Evolutionary conservation across 2,888 invertebrate species (phyloP).

Genomic region (Hoplodrina blanda): DNA sequence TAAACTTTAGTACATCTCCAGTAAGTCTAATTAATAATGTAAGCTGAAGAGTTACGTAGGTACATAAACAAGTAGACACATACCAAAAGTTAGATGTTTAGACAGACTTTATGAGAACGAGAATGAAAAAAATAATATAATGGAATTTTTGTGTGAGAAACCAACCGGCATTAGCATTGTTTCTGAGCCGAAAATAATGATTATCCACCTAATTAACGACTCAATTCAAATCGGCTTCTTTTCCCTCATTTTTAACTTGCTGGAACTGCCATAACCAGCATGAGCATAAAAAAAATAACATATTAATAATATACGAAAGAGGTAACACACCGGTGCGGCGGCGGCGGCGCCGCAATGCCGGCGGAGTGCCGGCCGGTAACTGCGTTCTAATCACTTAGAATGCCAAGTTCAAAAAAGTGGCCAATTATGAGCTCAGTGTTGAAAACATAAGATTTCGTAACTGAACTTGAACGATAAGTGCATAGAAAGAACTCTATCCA

Average conservation of each 20-base stretch:
- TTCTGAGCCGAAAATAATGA: background rate
- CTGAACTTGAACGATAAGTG: constrained; percentile 18
- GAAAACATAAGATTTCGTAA: constrained; percentile 41
- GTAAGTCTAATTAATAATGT: background rate
- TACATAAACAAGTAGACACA: background rate
- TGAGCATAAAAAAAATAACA: background rate
- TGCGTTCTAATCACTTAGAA: constrained; percentile 47
- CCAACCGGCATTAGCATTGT: background rate
- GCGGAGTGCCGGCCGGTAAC: background rate
- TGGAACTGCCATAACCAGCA: background rate
- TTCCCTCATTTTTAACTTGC: background rate
- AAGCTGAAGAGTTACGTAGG: background rate
- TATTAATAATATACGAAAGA: background rate
- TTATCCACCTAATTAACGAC: background rate
- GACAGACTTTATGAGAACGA: background rate
- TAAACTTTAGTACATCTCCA: background rate
- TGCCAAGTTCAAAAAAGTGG: constrained; percentile 56
- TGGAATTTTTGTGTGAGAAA: constrained; percentile 24
- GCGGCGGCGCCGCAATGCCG: background rate
- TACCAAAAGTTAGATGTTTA: background rate
- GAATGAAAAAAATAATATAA: constrained; percentile 15
- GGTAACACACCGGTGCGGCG: constrained; percentile 2
- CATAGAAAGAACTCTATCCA: constrained; percentile 12
- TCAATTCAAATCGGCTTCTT: background rate
- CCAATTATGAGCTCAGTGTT: constrained; percentile 27